Evolutionary conservation across 2,113 vertebrate species (phyloP).

Genomic region (Danionella cerebrum): DNA sequence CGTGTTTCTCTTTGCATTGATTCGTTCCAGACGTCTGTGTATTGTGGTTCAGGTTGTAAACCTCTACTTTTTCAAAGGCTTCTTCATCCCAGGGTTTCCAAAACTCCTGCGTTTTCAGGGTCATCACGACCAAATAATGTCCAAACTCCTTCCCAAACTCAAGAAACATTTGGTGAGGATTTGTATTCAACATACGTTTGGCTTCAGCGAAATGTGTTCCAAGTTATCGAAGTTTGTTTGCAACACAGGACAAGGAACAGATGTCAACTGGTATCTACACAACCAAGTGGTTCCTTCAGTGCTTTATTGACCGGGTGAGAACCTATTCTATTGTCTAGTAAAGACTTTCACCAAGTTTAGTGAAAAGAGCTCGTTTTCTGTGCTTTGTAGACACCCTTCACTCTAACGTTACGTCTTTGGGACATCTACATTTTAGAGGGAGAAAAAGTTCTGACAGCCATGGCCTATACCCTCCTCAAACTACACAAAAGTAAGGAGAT

Average conservation of each 20-base stretch:
- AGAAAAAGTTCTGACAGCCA: conserved; percentile 68
- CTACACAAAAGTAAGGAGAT: conserved; percentile 85
- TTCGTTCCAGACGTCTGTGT: neutral
- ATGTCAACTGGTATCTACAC: conserved; percentile 87
- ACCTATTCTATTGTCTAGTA: neutral
- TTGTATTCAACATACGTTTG: too few species aligned
- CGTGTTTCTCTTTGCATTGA: conserved; percentile 24
- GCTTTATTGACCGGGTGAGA: conserved; percentile 89
- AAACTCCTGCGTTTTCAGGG: conserved; percentile 84
- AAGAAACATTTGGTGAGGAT: conserved; percentile 83
- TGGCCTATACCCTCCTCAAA: conserved; percentile 78
- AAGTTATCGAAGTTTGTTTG: neutral
- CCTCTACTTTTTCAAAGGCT: conserved; percentile 49
- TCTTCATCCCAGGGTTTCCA: conserved; percentile 88
- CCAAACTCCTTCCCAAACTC: conserved; percentile 79
- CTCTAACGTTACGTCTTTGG: conserved; percentile 78
- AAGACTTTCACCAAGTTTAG: neutral
- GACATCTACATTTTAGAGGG: conserved; percentile 84
- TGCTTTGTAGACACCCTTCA: conserved; percentile 72
- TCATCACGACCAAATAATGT: conserved; percentile 84
- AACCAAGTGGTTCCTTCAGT: conserved; percentile 94
- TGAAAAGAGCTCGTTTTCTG: neutral
- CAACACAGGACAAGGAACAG: conserved; percentile 81
- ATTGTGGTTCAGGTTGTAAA: neutral
- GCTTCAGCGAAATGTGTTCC: too few species aligned